These are phyloP conservation scores for Sebastes hubbsi DNA, from an alignment of 2,797 vertebrate genomes.

Conservation along the genomic window DNA sequence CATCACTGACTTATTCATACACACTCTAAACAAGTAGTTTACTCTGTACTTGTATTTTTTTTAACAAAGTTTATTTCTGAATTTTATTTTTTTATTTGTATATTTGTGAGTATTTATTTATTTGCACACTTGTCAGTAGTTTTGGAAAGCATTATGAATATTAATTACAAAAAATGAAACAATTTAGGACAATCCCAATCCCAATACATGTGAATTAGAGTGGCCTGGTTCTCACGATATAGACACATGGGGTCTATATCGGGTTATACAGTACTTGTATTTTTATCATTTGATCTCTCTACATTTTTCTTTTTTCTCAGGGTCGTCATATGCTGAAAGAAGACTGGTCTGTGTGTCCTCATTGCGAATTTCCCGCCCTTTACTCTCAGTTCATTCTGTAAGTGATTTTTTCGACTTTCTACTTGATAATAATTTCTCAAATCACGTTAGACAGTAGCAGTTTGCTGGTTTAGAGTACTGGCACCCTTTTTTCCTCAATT, in stretches of 20 bases:
- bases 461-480: background rate
- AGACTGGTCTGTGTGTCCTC: conserved; percentile 94
- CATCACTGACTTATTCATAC: background rate
- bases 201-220: too few relatives aligned
- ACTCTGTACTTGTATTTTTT: background rate
- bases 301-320: conserved; percentile 66
- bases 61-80: too few relatives aligned
- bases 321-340: conserved; percentile 94
- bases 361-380: conserved; percentile 94
- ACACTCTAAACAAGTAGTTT: background rate
- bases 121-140: too few relatives aligned
- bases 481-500: background rate
- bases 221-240: too few relatives aligned
- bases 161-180: too few relatives aligned
- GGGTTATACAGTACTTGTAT: too few relatives aligned
- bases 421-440: background rate
- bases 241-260: too few relatives aligned
- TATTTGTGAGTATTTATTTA: too few relatives aligned
- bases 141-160: too few relatives aligned
- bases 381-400: conserved; percentile 90
- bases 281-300: background rate
- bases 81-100: too few relatives aligned
- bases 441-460: background rate
- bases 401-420: conserved; percentile 56
- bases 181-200: too few relatives aligned